Percentiles rank a stretch among this genome's conserved stretches.
Evolutionary conservation across 2,888 invertebrate genomes (phyloP).

Genomic region (Nephrocerus scutellatus): DNA sequence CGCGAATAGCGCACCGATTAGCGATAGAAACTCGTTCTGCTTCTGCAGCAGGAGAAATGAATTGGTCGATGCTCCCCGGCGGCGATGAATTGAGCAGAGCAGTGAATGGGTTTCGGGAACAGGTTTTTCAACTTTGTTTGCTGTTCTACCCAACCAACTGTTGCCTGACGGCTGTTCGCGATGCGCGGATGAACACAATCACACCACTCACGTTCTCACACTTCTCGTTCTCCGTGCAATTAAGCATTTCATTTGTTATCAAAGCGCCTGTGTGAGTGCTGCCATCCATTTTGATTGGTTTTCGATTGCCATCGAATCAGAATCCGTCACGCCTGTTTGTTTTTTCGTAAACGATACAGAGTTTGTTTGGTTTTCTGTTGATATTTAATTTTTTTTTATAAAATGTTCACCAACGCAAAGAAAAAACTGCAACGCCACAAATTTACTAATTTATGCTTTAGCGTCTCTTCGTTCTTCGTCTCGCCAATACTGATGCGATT

Average conservation of each 20-base stretch:
- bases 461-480: no score
- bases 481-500: no score
- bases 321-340: conserved; percentile 11
- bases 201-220: conserved; percentile 11
- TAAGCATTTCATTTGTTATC: conserved; percentile 11
- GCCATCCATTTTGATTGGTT: conserved; percentile 42
- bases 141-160: neutral
- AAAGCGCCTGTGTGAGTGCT: conserved; percentile 26
- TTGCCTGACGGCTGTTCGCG: conserved; percentile 13
- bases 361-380: neutral
- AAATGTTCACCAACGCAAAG: no score
- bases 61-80: no score
- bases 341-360: neutral
- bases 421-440: no score
- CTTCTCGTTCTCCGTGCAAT: conserved; percentile 2
- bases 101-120: conserved; percentile 22
- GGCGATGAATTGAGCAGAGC: conserved; percentile 3
- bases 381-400: no score
- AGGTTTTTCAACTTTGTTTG: conserved; percentile 26
- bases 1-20: no score
- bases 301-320: conserved; percentile 33
- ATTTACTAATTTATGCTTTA: no score
- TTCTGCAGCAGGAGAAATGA: no score
- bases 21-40: no score
- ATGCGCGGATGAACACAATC: conserved; percentile 25